Percentiles rank a stretch among this genome's conserved stretches.
phyloP scores from a whole-genome alignment of 1,140 invertebrate species.

The Trypoxylus dichotomus region DNA sequence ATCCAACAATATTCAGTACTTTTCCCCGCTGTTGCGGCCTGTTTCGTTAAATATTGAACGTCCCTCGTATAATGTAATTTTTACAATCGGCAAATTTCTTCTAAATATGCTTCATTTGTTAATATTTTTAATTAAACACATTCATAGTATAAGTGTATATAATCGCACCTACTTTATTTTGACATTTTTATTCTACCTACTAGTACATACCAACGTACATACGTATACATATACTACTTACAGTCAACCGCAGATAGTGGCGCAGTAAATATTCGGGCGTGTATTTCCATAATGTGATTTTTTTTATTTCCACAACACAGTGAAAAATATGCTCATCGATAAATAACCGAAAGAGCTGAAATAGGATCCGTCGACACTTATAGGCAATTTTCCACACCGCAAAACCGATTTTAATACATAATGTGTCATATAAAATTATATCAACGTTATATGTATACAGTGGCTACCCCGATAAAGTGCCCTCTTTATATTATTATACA shows the following conservation, averaged over 20 bases:
- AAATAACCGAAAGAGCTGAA: slow-evolving; percentile 30
- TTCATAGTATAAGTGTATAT: too few species aligned
- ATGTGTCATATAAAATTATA: slow-evolving; percentile 46
- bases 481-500: slow-evolving; percentile 48
- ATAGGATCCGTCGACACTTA: slow-evolving; percentile 33
- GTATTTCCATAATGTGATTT: slow-evolving; percentile 23
- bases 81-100: too few species aligned
- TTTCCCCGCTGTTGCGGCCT: too few species aligned
- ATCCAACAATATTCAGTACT: too few species aligned
- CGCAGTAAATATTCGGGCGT: background rate
- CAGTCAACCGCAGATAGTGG: background rate
- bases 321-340: slow-evolving; percentile 27
- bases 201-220: too few species aligned
- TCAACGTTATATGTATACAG: slow-evolving; percentile 40
- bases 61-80: too few species aligned
- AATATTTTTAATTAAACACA: too few species aligned
- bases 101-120: too few species aligned
- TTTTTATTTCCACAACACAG: slow-evolving; percentile 24
- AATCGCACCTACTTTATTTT: too few species aligned
- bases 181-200: background rate
- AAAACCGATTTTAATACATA: slow-evolving; percentile 43
- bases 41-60: too few species aligned
- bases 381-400: slow-evolving; percentile 44
- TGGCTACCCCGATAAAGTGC: slow-evolving; percentile 45
- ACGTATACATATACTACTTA: background rate